Evolutionary conservation across 2,888 invertebrate genomes (phyloP).

Genomic region (Gisinianus flammeolus): DNA sequence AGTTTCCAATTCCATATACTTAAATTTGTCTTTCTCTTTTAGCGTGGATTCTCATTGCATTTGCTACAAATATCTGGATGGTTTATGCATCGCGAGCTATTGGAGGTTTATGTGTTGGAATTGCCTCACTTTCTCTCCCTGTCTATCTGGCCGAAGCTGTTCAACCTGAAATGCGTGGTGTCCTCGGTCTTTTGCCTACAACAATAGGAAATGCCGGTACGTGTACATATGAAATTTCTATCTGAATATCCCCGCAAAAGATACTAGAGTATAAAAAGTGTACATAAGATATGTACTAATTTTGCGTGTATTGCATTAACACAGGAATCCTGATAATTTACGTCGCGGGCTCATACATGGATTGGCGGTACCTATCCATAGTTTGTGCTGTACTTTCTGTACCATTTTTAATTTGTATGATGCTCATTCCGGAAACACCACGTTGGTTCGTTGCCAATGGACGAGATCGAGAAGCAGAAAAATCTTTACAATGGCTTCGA

Average conservation of each 20-base stretch:
- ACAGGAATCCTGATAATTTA: conserved; percentile 77
- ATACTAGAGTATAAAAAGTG: too few relatives aligned
- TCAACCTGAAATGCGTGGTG: conserved; percentile 88
- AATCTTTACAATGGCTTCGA: conserved; percentile 80
- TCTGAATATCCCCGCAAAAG: too few relatives aligned
- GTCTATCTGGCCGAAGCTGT: conserved; percentile 92
- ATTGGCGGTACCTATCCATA: conserved; percentile 81
- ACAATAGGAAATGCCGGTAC: conserved; percentile 81
- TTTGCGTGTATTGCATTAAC: too few relatives aligned
- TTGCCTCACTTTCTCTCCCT: conserved; percentile 83
- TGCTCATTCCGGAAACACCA: conserved; percentile 89
- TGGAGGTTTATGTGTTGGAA: conserved; percentile 85
- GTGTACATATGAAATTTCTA: too few relatives aligned
- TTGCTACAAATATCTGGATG: conserved; percentile 74
- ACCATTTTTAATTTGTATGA: conserved; percentile 78
- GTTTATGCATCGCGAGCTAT: conserved; percentile 79
- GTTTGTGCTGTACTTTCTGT: conserved; percentile 77
- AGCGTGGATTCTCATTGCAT: conserved; percentile 82
- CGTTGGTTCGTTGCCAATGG: conserved; percentile 83
- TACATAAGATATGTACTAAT: too few relatives aligned
- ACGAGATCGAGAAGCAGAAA: conserved; percentile 74
- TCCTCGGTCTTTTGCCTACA: conserved; percentile 85
- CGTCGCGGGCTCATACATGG: conserved; percentile 75
- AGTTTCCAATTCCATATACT: too few relatives aligned
- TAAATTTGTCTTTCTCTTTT: too few relatives aligned